These are phyloP conservation scores for Phenacoccus solenopsis DNA, from an alignment of 1,140 invertebrate species.

Conservation along the genomic window DNA sequence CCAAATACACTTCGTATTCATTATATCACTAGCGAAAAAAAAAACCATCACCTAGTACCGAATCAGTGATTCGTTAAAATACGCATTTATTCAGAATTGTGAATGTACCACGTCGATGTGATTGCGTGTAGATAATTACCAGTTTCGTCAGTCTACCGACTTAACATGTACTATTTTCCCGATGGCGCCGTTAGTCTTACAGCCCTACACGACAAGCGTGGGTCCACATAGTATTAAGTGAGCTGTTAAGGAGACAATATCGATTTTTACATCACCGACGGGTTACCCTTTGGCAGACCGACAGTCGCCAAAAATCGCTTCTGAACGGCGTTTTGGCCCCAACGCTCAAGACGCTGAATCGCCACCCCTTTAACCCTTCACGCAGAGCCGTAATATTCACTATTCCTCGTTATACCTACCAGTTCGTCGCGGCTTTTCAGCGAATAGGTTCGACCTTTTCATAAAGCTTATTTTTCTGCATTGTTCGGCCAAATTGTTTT, in stretches of 20 bases:
- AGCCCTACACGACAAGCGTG: background rate
- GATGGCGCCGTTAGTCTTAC: background rate
- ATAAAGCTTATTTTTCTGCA: background rate
- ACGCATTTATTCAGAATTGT: too few species aligned
- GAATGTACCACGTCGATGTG: background rate
- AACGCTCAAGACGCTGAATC: background rate
- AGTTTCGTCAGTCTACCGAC: background rate
- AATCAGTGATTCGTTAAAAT: background rate
- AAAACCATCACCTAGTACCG: too few species aligned
- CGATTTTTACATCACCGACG: background rate
- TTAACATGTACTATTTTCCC: background rate
- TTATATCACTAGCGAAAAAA: too few species aligned
- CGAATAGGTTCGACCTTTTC: background rate
- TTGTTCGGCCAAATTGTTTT: background rate
- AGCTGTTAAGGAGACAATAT: background rate
- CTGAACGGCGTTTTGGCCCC: background rate
- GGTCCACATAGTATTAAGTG: too few species aligned
- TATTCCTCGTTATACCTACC: background rate
- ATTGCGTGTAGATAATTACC: background rate
- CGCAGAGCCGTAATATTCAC: background rate
- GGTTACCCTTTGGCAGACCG: slow-evolving; percentile 10
- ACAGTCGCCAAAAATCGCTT: slow-evolving; percentile 6
- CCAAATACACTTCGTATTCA: too few species aligned
- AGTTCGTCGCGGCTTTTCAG: background rate
- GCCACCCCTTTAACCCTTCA: background rate